Conservation (phyloP, 2,888 invertebrate species). For the Acrobasis consociella region DNA sequence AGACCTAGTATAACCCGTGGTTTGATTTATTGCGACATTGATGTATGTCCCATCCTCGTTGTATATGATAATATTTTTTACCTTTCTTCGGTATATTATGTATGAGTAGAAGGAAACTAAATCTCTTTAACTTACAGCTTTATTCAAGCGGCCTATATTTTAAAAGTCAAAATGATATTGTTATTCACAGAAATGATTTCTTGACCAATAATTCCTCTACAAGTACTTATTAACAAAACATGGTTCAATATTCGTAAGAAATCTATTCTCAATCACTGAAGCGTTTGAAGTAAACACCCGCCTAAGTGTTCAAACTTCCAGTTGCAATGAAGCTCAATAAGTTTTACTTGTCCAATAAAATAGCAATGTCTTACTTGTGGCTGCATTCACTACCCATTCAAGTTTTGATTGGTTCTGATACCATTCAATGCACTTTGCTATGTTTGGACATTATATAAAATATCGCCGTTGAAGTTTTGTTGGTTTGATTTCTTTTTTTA, state of each 20-base stretch:
- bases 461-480: not conserved
- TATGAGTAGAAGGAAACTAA: no score
- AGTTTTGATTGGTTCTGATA: slow-evolving; percentile 69
- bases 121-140: no score
- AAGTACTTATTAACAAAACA: not conserved
- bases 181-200: no score
- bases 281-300: not conserved
- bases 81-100: no score
- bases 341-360: slow-evolving; percentile 63
- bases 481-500: not conserved
- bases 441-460: slow-evolving; percentile 17
- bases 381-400: slow-evolving; percentile 62
- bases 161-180: no score
- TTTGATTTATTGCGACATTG: no score
- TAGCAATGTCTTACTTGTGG: slow-evolving; percentile 55
- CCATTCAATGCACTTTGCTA: slow-evolving; percentile 42
- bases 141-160: no score
- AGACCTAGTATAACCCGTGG: no score
- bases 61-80: no score
- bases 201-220: no score
- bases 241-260: not conserved
- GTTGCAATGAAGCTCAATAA: slow-evolving; percentile 48
- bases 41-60: no score
- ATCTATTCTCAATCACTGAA: not conserved
- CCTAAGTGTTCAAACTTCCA: slow-evolving; percentile 11